Base-by-base conservation (phyloP, 2,797 vertebrate genomes). In the Cheirogaleus major region DNA sequence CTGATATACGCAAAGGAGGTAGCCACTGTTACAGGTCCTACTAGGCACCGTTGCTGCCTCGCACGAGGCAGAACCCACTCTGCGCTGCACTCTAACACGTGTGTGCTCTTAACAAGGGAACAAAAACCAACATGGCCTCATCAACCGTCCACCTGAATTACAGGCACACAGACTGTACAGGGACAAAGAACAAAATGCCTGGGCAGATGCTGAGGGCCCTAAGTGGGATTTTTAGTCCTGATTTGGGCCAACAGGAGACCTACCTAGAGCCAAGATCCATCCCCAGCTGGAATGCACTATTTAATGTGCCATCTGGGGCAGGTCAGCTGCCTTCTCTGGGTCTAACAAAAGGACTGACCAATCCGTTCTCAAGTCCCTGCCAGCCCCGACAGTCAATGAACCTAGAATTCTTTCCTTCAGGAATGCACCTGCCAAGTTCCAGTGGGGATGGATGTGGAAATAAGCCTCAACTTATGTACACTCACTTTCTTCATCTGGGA, bases 261-360 rank as follows among this genome's bases (percentile, higher is more conserved):
- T 22, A 4, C 41, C 57, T 17, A 48, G 57, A 52, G 61, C n/a
- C 6, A 32, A 61, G 23, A 18, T 38, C 90, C 59, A 2, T 65
- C 15, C 43, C 80, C 73, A 73, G 25, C 52, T 57, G 55, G 55
- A 48, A 30, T 5, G 23, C 20, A 22, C 57, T 52, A 12, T 38
- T 25, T n/a, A 38, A 95, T 70, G 57, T 38, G 57, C 52, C 6
- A 11, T 76, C 67, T 9, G 2, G 38, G 73, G 55, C 55, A 41
- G 48, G 90, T n/a, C 83, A 9, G 81, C 41, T 55, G 45, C 65
- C 65, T 63, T 63, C 85, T 85, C 79, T 50, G 55, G 69, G 22
- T 48, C 85, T 27, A 6, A 0, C 11, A 17, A 27, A 27, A 63
- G 45, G 27, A 41, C 50, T 10, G 23, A 76, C 0, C 59, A n/a